Conservation (phyloP, 2,888 invertebrate genomes). For the Buathra laborator region DNA sequence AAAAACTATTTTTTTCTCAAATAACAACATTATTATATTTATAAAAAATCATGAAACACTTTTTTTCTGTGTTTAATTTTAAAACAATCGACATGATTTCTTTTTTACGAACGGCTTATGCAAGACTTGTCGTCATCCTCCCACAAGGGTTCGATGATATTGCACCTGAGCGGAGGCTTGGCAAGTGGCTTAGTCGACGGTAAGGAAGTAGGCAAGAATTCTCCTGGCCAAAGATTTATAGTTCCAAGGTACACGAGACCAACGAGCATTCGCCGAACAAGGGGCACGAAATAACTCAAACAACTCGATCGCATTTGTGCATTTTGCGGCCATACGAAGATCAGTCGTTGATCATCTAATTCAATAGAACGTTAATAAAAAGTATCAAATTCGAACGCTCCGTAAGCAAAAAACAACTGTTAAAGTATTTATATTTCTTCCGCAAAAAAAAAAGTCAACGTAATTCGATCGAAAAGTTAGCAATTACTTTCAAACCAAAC, state of each 20-base stretch:
- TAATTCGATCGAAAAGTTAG: too few relatives aligned
- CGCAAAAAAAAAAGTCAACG: too few relatives aligned
- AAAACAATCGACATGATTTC: not conserved
- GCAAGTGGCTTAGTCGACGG: conserved; percentile 75
- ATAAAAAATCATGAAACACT: not conserved
- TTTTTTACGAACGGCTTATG: not conserved
- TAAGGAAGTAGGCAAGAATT: conserved; percentile 79
- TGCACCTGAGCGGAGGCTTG: conserved; percentile 79
- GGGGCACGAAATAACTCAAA: conserved; percentile 74
- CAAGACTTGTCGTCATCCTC: conserved; percentile 40
- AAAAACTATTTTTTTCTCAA: too few relatives aligned
- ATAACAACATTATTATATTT: too few relatives aligned
- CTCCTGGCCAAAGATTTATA: conserved; percentile 82
- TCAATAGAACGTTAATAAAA: conserved; percentile 5
- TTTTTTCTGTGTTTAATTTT: not conserved
- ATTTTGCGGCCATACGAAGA: conserved; percentile 82
- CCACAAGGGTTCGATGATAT: conserved; percentile 82
- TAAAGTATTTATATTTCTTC: too few relatives aligned
- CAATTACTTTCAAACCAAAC: too few relatives aligned
- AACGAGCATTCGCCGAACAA: conserved; percentile 76
- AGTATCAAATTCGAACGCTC: not conserved
- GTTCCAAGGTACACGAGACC: conserved; percentile 77
- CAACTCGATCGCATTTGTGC: conserved; percentile 73
- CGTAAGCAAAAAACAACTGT: too few relatives aligned
- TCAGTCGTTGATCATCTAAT: conserved; percentile 78